A percentile compares a stretch with the other conserved stretches of the same genome.
Evolutionary conservation across 2,888 invertebrate species (phyloP).

Genomic region (Agriopis leucophaearia): DNA sequence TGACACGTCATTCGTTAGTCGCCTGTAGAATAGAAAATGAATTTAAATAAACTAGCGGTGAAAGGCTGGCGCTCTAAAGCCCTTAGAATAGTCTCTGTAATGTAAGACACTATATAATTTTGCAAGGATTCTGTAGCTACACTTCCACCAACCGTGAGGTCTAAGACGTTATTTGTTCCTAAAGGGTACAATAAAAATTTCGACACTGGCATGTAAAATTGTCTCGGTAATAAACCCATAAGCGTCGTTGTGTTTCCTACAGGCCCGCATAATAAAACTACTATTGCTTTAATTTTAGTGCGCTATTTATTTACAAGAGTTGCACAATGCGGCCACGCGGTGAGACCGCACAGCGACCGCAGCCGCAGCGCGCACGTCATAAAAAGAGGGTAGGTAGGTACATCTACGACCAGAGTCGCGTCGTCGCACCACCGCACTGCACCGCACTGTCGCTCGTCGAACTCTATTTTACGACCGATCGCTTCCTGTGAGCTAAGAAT

Average conservation of each 20-base stretch:
- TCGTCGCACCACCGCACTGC: slow-evolving; percentile 46
- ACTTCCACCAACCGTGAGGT: background rate
- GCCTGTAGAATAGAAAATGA: slow-evolving; percentile 15
- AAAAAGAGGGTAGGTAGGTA: slow-evolving; percentile 42
- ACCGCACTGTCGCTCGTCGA: slow-evolving; percentile 49
- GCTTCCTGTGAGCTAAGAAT: slow-evolving; percentile 62
- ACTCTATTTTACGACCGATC: slow-evolving; percentile 63
- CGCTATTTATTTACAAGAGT: slow-evolving; percentile 56
- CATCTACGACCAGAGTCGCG: slow-evolving; percentile 24
- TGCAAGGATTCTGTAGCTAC: background rate
- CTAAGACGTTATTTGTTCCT: background rate
- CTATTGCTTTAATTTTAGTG: slow-evolving; percentile 59
- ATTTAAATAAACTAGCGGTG: slow-evolving; percentile 2
- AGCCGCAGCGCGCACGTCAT: slow-evolving; percentile 53
- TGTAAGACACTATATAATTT: background rate
- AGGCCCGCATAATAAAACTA: slow-evolving; percentile 54
- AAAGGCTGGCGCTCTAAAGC: background rate
- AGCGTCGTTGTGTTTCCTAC: slow-evolving; percentile 35
- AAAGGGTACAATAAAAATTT: background rate
- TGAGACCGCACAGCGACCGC: slow-evolving; percentile 49
- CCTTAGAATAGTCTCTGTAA: background rate
- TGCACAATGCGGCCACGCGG: slow-evolving; percentile 49
- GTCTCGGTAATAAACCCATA: slow-evolving; percentile 35
- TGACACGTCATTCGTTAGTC: slow-evolving; percentile 22
- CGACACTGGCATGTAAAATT: slow-evolving; percentile 15